phyloP scores from a whole-genome alignment of 2,888 invertebrate species.

The Vandiemenella viatica region DNA sequence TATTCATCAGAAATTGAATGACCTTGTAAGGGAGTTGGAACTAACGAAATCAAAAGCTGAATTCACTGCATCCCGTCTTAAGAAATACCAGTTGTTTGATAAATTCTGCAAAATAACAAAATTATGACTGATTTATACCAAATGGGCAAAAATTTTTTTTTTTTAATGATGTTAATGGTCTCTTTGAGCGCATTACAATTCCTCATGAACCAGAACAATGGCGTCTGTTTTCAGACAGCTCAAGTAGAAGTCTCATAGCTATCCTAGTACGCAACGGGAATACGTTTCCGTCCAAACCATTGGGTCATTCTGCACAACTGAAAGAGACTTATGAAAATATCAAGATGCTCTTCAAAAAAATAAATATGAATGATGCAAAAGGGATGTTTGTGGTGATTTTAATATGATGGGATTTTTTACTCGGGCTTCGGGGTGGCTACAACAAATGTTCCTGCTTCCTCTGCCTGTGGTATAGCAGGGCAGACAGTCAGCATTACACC shows the following conservation, averaged over 20 bases:
- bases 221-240: background rate
- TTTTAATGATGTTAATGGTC: background rate
- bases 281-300: background rate
- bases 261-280: background rate
- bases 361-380: background rate
- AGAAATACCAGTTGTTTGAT: too few species aligned
- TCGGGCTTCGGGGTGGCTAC: background rate
- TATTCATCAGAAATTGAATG: too few species aligned
- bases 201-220: background rate
- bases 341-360: background rate
- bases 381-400: background rate
- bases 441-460: too few species aligned
- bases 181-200: background rate
- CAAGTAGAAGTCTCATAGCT: background rate
- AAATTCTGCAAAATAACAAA: too few species aligned
- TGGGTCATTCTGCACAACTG: background rate
- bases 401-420: background rate
- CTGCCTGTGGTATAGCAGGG: too few species aligned
- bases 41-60: background rate
- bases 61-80: background rate
- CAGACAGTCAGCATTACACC: too few species aligned
- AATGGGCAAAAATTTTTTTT: background rate
- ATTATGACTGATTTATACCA: too few species aligned
- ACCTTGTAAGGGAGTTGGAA: constrained; percentile 2
- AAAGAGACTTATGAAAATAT: background rate